A percentile compares a stretch with the other conserved stretches of the same genome.
Conservation (phyloP, 1,140 invertebrate species). For the Tetramorium alpestre region DNA sequence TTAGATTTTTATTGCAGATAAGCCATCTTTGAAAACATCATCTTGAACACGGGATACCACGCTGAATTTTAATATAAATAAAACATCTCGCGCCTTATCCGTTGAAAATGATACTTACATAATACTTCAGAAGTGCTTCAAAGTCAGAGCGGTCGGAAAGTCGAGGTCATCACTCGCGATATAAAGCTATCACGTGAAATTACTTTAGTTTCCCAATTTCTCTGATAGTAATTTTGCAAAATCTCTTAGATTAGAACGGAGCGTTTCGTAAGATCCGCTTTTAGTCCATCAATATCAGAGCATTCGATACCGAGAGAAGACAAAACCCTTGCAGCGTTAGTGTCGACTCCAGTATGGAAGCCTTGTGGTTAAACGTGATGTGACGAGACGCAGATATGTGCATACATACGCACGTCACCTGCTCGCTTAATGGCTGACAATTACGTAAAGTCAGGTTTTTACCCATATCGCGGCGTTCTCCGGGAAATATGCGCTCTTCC, state of each 20-base stretch:
- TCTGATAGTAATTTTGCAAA: not conserved
- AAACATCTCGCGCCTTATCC: not conserved
- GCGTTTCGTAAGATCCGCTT: constrained; percentile 11
- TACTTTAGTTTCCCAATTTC: constrained; percentile 27
- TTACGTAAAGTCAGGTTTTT: constrained; percentile 65
- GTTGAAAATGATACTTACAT: not conserved
- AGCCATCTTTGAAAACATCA: not conserved
- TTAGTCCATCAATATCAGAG: not conserved
- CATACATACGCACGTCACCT: not conserved
- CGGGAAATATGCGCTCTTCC: not conserved
- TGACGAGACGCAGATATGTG: constrained; percentile 18
- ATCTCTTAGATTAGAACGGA: not conserved
- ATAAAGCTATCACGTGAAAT: not conserved
- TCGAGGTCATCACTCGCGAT: not conserved
- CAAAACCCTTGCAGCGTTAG: constrained; percentile 21
- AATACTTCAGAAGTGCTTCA: not conserved
- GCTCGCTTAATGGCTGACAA: constrained; percentile 50
- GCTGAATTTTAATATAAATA: constrained; percentile 41
- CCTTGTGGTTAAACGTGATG: constrained; percentile 13
- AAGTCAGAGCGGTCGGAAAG: not conserved
- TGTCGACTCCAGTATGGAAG: constrained; percentile 70
- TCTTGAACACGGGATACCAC: not conserved
- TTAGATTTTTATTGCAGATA: constrained; percentile 10
- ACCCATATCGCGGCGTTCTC: not conserved
- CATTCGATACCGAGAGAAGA: not conserved